Evolutionary conservation across 30 jellyfish, hydroid and myxozoan genomes (phyloP).

Genomic region (Chrysaora quinquecirrha): DNA sequence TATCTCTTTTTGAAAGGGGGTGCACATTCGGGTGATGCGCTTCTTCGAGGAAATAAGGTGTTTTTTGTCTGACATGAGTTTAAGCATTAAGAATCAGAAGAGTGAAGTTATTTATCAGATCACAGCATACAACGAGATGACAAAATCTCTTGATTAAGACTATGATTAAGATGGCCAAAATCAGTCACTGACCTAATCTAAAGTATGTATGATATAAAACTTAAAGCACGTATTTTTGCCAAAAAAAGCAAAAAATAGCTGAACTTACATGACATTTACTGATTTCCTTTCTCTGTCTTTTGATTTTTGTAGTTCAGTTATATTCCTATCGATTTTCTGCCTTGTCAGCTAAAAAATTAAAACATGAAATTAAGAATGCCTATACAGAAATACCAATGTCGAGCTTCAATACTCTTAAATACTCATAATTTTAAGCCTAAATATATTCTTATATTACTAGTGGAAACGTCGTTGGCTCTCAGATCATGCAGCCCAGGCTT

Average conservation of each 20-base stretch:
- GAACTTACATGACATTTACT: slow-evolving; percentile 49
- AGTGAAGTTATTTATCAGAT: no score
- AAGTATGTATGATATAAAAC: not conserved
- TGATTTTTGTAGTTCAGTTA: slow-evolving; percentile 53
- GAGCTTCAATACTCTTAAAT: not conserved
- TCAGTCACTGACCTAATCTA: not conserved
- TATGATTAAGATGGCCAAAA: not conserved
- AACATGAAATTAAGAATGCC: not conserved
- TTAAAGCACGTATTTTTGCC: not conserved
- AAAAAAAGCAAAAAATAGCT: not conserved
- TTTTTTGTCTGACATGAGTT: no score
- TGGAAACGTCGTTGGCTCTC: no score
- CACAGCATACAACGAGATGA: no score
- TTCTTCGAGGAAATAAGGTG: no score
- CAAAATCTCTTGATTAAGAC: no score
- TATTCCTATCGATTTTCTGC: slow-evolving; percentile 50
- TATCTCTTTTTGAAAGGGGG: no score
- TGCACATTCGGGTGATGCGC: no score
- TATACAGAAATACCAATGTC: not conserved
- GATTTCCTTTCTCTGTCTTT: slow-evolving; percentile 75
- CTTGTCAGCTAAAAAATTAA: slow-evolving; percentile 46
- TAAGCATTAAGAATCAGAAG: no score
- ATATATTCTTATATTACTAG: no score
- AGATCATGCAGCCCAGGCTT: no score
- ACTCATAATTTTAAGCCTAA: no score